Evolutionary conservation across 2,888 invertebrate genomes (phyloP).

Genomic region (Podotricha telesiphe): DNA sequence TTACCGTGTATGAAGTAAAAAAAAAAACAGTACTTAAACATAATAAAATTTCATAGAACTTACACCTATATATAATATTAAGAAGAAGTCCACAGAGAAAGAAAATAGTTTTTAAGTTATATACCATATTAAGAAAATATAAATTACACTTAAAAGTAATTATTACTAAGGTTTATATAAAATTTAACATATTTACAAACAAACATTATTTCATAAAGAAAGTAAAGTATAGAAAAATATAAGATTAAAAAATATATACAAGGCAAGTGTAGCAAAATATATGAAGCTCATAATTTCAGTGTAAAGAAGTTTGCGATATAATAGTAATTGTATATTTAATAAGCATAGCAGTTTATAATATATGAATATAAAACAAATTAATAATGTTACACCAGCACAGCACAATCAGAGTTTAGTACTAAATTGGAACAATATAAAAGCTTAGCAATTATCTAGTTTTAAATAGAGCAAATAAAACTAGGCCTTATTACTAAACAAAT

Average conservation of each 20-base stretch:
- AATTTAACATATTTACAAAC: conserved; percentile 9
- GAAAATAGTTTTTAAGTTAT: not conserved
- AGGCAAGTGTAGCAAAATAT: conserved; percentile 14
- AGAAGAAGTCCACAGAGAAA: not conserved
- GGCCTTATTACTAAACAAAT: conserved; percentile 29
- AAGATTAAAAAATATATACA: not conserved
- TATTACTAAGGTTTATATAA: conserved; percentile 1
- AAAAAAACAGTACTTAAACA: not conserved
- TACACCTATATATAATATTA: too few relatives aligned
- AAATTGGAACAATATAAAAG: conserved; percentile 10
- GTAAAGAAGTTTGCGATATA: not conserved
- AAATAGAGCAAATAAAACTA: conserved; percentile 30
- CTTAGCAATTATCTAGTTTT: conserved; percentile 4
- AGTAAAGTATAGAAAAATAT: not conserved
- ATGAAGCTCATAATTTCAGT: conserved; percentile 14
- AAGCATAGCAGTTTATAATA: not conserved
- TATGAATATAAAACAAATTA: not conserved
- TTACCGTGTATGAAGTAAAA: too few relatives aligned
- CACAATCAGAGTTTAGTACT: not conserved
- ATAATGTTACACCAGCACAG: conserved; percentile 5
- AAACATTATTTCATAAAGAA: conserved; percentile 1
- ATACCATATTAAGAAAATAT: not conserved
- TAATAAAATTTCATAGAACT: not conserved
- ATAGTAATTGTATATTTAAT: not conserved
- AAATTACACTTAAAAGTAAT: conserved; percentile 4